These are phyloP conservation scores for Aythya fuligula DNA, from an alignment of 2,797 vertebrate species.

Conservation along the genomic window DNA sequence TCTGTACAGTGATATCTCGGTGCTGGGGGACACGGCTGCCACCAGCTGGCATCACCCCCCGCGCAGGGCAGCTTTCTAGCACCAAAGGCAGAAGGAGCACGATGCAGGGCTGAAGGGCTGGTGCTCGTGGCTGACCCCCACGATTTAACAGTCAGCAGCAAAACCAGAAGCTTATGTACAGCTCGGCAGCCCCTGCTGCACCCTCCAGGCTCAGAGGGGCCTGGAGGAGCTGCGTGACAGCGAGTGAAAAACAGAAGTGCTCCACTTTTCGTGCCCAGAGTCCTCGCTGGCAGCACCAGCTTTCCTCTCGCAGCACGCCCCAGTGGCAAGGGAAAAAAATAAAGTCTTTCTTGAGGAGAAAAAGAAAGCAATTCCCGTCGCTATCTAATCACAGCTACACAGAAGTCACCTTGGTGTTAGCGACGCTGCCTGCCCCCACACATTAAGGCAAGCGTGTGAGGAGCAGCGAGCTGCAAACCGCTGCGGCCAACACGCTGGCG, in stretches of 20 bases:
- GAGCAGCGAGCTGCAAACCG: not conserved
- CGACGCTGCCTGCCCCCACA: not conserved
- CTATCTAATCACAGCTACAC: not conserved
- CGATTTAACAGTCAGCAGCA: slow-evolving; percentile 9
- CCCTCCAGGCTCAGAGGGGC: not conserved
- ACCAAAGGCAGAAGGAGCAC: not conserved
- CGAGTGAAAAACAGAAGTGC: not conserved
- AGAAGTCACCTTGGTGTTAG: not conserved
- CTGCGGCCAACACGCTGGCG: not conserved
- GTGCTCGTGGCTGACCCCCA: not conserved
- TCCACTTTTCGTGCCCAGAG: not conserved
- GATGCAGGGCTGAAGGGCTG: not conserved
- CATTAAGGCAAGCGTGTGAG: slow-evolving; percentile 2
- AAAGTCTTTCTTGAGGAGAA: not conserved
- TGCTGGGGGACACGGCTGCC: slow-evolving; percentile 61
- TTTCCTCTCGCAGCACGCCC: not conserved
- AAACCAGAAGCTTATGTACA: slow-evolving; percentile 47
- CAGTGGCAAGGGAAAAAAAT: slow-evolving; percentile 8
- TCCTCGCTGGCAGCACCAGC: slow-evolving; percentile 17
- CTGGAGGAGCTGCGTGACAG: not conserved
- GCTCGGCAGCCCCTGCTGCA: not conserved
- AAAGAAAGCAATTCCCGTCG: not conserved
- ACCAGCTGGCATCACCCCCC: not conserved
- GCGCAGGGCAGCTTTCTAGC: not conserved
- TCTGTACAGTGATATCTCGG: slow-evolving; percentile 80